phyloP scores from a whole-genome alignment of 2,797 vertebrate genomes.

The Gymnopithys bicolor region DNA sequence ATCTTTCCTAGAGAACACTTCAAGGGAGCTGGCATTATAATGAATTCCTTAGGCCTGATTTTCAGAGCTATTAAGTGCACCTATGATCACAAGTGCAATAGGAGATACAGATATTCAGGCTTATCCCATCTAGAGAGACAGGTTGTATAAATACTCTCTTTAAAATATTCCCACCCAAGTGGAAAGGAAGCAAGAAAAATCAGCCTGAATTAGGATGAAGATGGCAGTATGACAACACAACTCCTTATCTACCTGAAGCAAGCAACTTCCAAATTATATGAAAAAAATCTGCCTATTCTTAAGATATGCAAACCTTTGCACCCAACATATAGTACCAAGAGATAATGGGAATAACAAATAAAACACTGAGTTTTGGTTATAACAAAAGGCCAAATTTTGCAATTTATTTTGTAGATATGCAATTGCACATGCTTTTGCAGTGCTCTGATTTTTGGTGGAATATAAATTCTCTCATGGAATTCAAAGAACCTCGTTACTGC shows the following conservation, averaged over 20 bases:
- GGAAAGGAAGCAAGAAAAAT: slow-evolving; percentile 8
- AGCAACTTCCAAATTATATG: not conserved
- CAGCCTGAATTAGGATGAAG: slow-evolving; percentile 7
- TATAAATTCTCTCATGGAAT: not conserved
- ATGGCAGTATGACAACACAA: not conserved
- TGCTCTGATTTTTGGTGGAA: not conserved
- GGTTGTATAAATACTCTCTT: slow-evolving; percentile 34
- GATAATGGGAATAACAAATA: not conserved
- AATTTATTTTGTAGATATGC: not conserved
- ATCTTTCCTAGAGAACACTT: slow-evolving; percentile 42
- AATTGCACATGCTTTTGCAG: not conserved
- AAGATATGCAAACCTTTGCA: not conserved
- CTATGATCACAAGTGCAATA: slow-evolving; percentile 33
- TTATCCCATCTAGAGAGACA: not conserved
- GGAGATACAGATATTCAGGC: slow-evolving; percentile 24
- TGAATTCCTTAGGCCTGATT: slow-evolving; percentile 48
- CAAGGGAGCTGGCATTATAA: slow-evolving; percentile 47
- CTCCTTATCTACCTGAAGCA: not conserved
- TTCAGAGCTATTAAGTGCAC: slow-evolving; percentile 55
- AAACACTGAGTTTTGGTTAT: not conserved
- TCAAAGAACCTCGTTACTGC: not conserved
- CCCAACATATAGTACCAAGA: not conserved
- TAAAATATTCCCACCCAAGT: slow-evolving; percentile 34
- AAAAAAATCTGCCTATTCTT: not conserved
- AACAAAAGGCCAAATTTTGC: not conserved